Conservation (phyloP, 2,888 invertebrate species). For the Thymelicus acteon region DNA sequence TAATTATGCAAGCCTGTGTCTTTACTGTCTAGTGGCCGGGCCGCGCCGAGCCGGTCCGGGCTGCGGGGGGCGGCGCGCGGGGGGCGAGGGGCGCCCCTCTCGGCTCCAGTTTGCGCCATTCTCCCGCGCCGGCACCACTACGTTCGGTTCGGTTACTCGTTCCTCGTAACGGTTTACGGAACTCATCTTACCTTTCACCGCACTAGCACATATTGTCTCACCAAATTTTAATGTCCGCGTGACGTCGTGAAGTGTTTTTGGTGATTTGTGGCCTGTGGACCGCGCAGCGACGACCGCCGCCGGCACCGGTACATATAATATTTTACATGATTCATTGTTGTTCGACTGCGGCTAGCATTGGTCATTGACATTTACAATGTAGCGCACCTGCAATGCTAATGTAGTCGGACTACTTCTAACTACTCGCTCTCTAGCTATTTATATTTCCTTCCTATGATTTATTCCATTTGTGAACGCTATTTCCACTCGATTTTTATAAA, state of each 20-base stretch:
- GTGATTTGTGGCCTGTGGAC: constrained; percentile 75
- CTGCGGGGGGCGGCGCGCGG: constrained; percentile 42
- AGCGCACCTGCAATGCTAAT: constrained; percentile 45
- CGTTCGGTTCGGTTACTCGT: constrained; percentile 73
- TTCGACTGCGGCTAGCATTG: constrained; percentile 58
- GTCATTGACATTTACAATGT: constrained; percentile 58
- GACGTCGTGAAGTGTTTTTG: constrained; percentile 79
- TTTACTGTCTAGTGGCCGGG: constrained; percentile 61
- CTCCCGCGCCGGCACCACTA: constrained; percentile 77
- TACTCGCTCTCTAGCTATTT: constrained; percentile 15
- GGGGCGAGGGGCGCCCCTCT: constrained; percentile 54
- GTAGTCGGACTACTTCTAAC: constrained; percentile 15
- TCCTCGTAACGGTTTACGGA: constrained; percentile 73
- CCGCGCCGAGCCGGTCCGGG: constrained; percentile 47
- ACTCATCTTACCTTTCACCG: constrained; percentile 81
- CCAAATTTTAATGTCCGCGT: constrained; percentile 67
- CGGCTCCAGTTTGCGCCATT: constrained; percentile 79
- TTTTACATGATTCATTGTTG: constrained; percentile 65
- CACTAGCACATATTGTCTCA: constrained; percentile 64
- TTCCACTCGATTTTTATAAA: not conserved
- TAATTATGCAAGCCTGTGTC: constrained; percentile 79
- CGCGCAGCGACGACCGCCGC: constrained; percentile 53
- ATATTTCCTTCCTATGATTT: constrained; percentile 13
- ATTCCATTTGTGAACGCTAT: not conserved
- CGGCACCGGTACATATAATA: constrained; percentile 68